A percentile compares a stretch with the other conserved stretches of the same genome.
These are phyloP conservation scores for Fistularia commersonii DNA, from an alignment of 2,797 vertebrate species.

Conservation along the genomic window DNA sequence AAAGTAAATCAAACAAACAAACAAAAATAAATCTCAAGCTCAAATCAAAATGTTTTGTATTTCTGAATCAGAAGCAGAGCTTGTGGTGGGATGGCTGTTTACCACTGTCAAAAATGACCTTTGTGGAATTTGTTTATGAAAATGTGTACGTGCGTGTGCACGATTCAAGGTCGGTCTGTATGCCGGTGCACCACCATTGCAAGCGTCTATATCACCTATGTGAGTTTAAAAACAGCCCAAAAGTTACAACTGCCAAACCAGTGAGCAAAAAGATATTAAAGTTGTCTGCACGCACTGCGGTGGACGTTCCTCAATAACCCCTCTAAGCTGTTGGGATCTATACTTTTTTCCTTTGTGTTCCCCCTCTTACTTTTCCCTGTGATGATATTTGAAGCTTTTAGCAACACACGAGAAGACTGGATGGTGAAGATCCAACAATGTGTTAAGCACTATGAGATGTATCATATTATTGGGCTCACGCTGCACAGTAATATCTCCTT, in stretches of 20 bases:
- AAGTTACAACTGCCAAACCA: slow-evolving; percentile 51
- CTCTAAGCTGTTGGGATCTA: slow-evolving; percentile 31
- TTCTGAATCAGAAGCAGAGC: slow-evolving; percentile 62
- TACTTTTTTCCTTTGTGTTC: slow-evolving; percentile 27
- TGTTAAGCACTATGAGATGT: slow-evolving; percentile 50
- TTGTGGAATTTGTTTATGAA: slow-evolving; percentile 29
- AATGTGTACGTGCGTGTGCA: slow-evolving; percentile 10
- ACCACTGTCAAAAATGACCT: slow-evolving; percentile 54
- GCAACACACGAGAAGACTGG: slow-evolving; percentile 40
- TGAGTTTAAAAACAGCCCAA: slow-evolving; percentile 56
- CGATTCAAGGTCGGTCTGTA: slow-evolving; percentile 15
- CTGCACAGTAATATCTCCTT: slow-evolving; percentile 56
- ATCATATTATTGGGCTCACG: slow-evolving; percentile 61
- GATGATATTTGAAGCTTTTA: slow-evolving; percentile 43
- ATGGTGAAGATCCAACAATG: slow-evolving; percentile 45
- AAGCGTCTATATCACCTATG: slow-evolving; percentile 43
- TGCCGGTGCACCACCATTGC: slow-evolving; percentile 9
- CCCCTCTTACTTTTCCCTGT: slow-evolving; percentile 21
- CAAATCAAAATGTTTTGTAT: slow-evolving; percentile 67
- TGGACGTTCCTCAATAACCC: slow-evolving; percentile 51
- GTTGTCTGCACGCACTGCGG: slow-evolving; percentile 41
- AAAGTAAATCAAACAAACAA: slow-evolving; percentile 69
- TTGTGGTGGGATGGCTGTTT: slow-evolving; percentile 45
- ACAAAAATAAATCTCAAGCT: slow-evolving; percentile 46
- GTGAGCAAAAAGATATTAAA: slow-evolving; percentile 52